These are phyloP conservation scores for Petrocephalus microphthalmus DNA, from an alignment of 2,113 vertebrate species.

Conservation along the genomic window DNA sequence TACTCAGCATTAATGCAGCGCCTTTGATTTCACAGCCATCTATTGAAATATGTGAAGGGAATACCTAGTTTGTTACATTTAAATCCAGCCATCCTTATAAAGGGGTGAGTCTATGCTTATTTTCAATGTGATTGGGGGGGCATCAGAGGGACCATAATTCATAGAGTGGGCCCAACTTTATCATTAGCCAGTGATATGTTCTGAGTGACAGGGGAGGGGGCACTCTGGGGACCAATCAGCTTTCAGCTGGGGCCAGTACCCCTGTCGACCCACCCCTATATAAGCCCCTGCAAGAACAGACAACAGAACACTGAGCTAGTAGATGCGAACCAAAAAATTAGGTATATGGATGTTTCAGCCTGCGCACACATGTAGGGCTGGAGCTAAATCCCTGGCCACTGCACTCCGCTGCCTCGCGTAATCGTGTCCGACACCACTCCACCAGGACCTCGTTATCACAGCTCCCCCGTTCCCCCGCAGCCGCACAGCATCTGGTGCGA, in stretches of 20 bases:
- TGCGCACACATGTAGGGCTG: not conserved
- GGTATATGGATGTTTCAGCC: not conserved
- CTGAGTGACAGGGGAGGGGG: not conserved
- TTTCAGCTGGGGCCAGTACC: not conserved
- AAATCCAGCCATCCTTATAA: not conserved
- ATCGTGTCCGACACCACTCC: not conserved
- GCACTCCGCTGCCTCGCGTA: not conserved
- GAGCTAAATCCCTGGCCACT: not conserved
- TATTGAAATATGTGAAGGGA: not conserved
- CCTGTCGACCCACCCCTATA: not conserved
- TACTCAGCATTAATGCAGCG: not conserved
- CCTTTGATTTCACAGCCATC: not conserved
- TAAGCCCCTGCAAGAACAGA: not conserved
- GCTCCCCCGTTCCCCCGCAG: not conserved
- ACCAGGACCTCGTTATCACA: not conserved
- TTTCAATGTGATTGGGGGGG: not conserved
- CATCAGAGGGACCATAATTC: not conserved
- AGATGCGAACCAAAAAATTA: not conserved
- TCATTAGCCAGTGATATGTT: not conserved
- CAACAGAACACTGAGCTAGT: not conserved
- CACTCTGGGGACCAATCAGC: not conserved
- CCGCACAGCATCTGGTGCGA: not conserved
- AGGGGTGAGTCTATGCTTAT: not conserved
- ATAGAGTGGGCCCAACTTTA: not conserved
- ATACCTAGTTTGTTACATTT: not conserved